Conservation (phyloP, 2,797 vertebrate genomes). For the Hirundo rustica region DNA sequence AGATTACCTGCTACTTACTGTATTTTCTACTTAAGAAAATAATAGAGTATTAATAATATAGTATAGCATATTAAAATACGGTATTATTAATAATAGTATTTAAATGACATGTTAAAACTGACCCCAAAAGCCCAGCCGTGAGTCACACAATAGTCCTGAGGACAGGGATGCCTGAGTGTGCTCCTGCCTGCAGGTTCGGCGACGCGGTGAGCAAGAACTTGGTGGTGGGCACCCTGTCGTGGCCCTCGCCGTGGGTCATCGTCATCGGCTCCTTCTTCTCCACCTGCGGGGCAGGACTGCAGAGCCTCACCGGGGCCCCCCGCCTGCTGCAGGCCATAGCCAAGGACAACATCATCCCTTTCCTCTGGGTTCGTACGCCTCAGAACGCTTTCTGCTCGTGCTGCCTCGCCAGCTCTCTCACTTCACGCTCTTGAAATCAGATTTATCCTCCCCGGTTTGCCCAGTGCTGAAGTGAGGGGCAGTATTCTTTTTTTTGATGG, state of each 20-base stretch:
- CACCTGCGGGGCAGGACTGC: conserved; percentile 92
- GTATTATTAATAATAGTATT: neutral
- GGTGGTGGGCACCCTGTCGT: conserved; percentile 94
- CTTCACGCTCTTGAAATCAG: neutral
- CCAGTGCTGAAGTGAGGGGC: neutral
- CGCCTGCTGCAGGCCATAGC: conserved; percentile 95
- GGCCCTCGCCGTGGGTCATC: conserved; percentile 98
- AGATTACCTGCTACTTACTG: neutral
- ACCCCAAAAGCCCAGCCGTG: fast-evolving
- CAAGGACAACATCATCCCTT: conserved; percentile 98
- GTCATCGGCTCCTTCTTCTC: conserved; percentile 98
- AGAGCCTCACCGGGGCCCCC: conserved; percentile 94
- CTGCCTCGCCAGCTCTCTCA: neutral
- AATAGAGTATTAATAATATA: neutral
- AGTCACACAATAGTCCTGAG: neutral
- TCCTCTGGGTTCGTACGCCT: conserved; percentile 85
- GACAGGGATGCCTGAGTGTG: fast-evolving
- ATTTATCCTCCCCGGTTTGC: neutral
- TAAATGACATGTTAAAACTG: neutral
- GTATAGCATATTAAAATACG: fast-evolving
- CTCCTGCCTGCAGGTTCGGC: conserved; percentile 83
- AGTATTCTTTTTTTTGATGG: neutral
- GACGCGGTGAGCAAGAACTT: conserved; percentile 90
- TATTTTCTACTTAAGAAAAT: neutral
- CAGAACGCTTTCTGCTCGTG: fast-evolving